Base-by-base conservation (phyloP, 23 tunicate species). In the Halocynthia roretzi region DNA sequence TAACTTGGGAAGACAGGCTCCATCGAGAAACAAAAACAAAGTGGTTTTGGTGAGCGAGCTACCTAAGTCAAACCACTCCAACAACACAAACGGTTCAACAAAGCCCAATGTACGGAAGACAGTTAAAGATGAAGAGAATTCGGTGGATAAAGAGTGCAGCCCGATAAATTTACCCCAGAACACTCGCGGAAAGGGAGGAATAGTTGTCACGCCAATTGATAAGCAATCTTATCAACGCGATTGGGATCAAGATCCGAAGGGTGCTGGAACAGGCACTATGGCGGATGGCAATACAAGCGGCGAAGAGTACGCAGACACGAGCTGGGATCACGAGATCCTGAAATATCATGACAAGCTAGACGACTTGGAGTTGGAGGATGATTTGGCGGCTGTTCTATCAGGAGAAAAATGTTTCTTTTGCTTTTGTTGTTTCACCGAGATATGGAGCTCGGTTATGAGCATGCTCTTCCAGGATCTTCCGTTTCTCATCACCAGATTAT, bases 391-490 rank as follows among this genome's bases (percentile, higher is more conserved):
- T 9, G 55, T 62, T 54, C 55, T 74, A 12, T 22, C 63, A 0
- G 78, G 78, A 53, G 31, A 74, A 4, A 54, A 5, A 56, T 80
- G 84, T 66, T 85, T 80, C 67, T 83, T 80, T 0, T 85, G 83
- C 17, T 91, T 91, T 63, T 85, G 91, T 67, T 91, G 86, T 56
- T 85, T 76, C 84, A 91, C 68, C 31, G 97, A 91, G 68, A 85
- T 85, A 18, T 91, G 97, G 97, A 87, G 97, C 19, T 81, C 84
- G 97, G 68, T 80, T 10, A 74, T 85, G 77, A 81, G 87, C 76
- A 80, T 91, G 5, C 51, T 71, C 52, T 91, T 91, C 50, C 97
- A 91, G 63, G 97, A 91, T 60, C 86, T 80, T 19, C 97, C 97
- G 14, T 91, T 91, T 85, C 78, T 91, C 44, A 81, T 85, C 57